Evolutionary conservation across 2,888 invertebrate species (phyloP), one percentile per base, ranked within the genome.

Genomic region (Drosophila planitibia): DNA sequence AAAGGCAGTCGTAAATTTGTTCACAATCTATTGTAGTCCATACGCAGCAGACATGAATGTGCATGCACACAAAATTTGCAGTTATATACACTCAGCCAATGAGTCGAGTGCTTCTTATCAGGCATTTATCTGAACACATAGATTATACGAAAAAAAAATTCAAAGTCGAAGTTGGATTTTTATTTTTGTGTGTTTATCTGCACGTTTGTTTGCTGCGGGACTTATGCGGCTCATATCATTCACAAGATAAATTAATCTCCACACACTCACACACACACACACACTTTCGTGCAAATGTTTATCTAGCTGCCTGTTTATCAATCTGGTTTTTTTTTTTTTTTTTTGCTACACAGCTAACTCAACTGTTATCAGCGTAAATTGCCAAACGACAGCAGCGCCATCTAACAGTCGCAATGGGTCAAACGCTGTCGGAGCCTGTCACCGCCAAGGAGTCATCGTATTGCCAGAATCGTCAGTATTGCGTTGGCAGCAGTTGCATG

Each of bases 401-500:
- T 19, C 35, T 49, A 25, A 32, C 9, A 53, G 47, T 30, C 49
- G 28, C 57, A 52, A 99, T 99, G 99, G 99, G 99, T 90, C 99
- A 99, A 94, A 99, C 99, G 88, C 94, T 99, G 79, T 98, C 98
- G 72, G 99, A 99, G 94, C 99, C 99, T 52, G 97, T 99, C 80
- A 99, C 99, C 35, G 95, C 96, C 79, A 97, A 97, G 94, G 96
- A 97, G 91, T 97, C 97, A 0, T 95, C 97, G 14, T 96, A 96
- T 93, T 97, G 97, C 89, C 96, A 96, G 92, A 97, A 97, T 92
- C 94, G 95, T 35, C 94, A 95, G 7, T 95, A 94, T 90, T 93
- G 94, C 9, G 94, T 99, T 7, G 99, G 98, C n/a, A 98, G 98
- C 1, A 98, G 98, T 28, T 98, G 98, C 92, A 99, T 99, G 99